phyloP scores from a whole-genome alignment of 2,113 vertebrate species.

The Leptodactylus fuscus region DNA sequence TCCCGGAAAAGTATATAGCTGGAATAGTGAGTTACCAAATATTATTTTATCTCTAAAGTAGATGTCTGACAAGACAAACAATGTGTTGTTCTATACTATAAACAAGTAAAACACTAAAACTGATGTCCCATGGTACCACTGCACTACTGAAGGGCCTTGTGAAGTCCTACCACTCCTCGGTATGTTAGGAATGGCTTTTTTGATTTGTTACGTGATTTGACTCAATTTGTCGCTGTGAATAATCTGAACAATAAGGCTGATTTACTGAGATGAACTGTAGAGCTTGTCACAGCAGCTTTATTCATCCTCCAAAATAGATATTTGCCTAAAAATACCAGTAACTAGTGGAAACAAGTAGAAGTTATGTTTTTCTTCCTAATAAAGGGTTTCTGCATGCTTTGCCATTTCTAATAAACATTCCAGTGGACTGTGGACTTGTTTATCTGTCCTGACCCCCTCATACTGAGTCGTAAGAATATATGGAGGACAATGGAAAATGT shows the following conservation, averaged over 20 bases:
- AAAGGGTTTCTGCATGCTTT: neutral
- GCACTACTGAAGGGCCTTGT: neutral
- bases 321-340: constrained; percentile 13
- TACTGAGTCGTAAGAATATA: neutral
- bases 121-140: neutral
- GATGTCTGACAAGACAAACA: no score
- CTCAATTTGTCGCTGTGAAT: neutral
- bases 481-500: neutral
- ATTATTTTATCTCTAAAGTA: no score
- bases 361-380: constrained; percentile 2
- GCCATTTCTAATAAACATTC: neutral
- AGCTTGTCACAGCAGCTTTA: constrained; percentile 1
- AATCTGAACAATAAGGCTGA: neutral
- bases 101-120: no score
- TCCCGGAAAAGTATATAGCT: no score
- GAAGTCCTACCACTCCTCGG: no score
- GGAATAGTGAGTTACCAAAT: no score
- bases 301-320: constrained; percentile 16
- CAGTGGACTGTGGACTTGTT: neutral
- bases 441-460: neutral
- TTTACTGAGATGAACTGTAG: constrained; percentile 9
- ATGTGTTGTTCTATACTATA: no score
- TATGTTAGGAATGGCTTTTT: constrained; percentile 3
- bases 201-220: neutral
- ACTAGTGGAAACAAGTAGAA: neutral